Evolutionary conservation across 2,888 invertebrate genomes (phyloP).

Genomic region (Drosophila basisetae): DNA sequence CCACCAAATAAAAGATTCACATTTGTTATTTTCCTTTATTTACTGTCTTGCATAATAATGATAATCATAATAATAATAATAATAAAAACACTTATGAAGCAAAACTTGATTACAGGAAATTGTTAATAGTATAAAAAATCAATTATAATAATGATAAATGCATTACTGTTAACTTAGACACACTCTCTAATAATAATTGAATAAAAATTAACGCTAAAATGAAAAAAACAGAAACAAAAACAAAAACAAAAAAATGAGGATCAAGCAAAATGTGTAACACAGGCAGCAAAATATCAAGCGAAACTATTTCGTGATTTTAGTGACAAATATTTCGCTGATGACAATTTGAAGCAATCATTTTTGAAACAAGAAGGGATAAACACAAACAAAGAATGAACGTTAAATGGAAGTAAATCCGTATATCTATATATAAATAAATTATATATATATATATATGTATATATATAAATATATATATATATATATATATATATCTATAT

Average conservation of each 20-base stretch:
- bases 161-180: conserved; percentile 60
- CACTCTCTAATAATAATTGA: conserved; percentile 48
- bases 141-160: conserved; percentile 37
- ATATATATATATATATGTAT: conserved; percentile 59
- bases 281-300: conserved; percentile 74
- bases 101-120: conserved; percentile 83
- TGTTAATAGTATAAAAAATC: conserved; percentile 70
- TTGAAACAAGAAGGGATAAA: conserved; percentile 72
- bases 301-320: conserved; percentile 84
- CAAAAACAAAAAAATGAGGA: conserved; percentile 49
- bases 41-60: conserved; percentile 30
- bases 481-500: conserved; percentile 55
- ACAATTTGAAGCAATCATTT: conserved; percentile 84
- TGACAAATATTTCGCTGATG: conserved; percentile 84
- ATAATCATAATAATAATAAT: conserved; percentile 25
- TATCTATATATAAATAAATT: conserved; percentile 72
- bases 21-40: conserved; percentile 16
- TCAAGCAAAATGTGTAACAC: conserved; percentile 72
- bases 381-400: conserved; percentile 49
- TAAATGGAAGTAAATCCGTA: conserved; percentile 55
- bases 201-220: conserved; percentile 34
- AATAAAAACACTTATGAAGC: conserved; percentile 72
- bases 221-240: background rate
- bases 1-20: conserved; percentile 1
- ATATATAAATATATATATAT: conserved; percentile 28